Evolutionary conservation across 30 jellyfish, hydroid and myxozoan genomes (phyloP).

Genomic region (Aurelia coerulea): DNA sequence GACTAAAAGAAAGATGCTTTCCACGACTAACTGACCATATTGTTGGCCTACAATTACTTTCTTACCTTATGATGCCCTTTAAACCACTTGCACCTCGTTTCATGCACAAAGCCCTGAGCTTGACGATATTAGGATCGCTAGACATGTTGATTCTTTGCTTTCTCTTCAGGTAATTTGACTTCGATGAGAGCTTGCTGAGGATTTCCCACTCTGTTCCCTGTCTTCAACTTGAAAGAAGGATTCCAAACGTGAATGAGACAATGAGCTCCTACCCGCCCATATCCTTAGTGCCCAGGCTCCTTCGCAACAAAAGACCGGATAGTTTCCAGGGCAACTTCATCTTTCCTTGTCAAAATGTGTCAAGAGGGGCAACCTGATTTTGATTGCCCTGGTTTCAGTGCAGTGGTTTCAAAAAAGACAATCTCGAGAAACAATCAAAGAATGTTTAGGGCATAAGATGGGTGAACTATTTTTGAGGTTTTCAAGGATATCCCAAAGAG

Average conservation of each 20-base stretch:
- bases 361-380: too few relatives aligned
- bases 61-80: conserved; percentile 81
- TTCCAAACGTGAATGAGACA: not conserved
- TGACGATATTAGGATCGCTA: conserved; percentile 42
- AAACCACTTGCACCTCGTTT: conserved; percentile 88
- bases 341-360: too few relatives aligned
- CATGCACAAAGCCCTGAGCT: conserved; percentile 74
- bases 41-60: not conserved
- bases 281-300: conserved; percentile 38
- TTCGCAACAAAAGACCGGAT: not conserved
- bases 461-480: too few relatives aligned
- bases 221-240: not conserved
- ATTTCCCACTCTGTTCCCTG: not conserved
- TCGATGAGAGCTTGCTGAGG: too few relatives aligned
- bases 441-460: too few relatives aligned
- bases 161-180: too few relatives aligned
- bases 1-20: not conserved
- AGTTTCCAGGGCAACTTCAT: conserved; percentile 11
- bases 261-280: conserved; percentile 62
- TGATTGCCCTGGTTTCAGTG: too few relatives aligned
- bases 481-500: too few relatives aligned
- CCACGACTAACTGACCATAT: not conserved
- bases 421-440: too few relatives aligned
- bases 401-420: too few relatives aligned
- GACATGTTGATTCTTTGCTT: conserved; percentile 2